A percentile compares a stretch with the other conserved stretches of the same genome.
Evolutionary conservation across 2,888 invertebrate genomes (phyloP).

Genomic region (Penaeus monodon): DNA sequence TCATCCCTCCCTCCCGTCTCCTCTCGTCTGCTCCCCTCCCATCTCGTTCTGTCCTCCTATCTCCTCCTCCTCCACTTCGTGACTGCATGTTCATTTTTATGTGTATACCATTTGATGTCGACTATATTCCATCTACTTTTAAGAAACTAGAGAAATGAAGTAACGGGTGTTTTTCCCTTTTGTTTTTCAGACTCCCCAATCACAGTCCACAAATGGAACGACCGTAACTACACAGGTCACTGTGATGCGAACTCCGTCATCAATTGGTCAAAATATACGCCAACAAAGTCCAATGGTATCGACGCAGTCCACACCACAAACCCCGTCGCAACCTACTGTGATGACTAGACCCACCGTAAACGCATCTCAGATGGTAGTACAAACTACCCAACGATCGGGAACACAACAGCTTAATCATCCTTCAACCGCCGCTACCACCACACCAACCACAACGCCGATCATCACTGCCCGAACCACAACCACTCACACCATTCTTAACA

Average conservation of each 20-base stretch:
- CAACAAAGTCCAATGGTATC: constrained; percentile 40
- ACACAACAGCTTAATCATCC: constrained; percentile 28
- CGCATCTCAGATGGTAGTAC: constrained; percentile 55
- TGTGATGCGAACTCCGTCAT: constrained; percentile 53
- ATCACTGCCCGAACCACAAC: constrained; percentile 61
- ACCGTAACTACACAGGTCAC: constrained; percentile 49
- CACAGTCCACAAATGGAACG: constrained; percentile 29
- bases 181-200: constrained; percentile 42
- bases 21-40: no score
- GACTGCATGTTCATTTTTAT: background rate
- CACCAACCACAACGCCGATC: constrained; percentile 56
- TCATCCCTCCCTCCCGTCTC: no score
- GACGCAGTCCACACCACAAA: constrained; percentile 33
- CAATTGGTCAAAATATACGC: constrained; percentile 30
- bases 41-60: no score
- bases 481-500: constrained; percentile 49
- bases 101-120: background rate
- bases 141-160: background rate
- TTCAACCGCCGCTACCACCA: constrained; percentile 39
- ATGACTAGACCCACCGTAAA: constrained; percentile 42
- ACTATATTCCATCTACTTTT: no score
- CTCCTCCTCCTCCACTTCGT: no score
- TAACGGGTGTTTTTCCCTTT: background rate
- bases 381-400: constrained; percentile 40
- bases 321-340: constrained; percentile 39